phyloP scores from a whole-genome alignment of 2,113 vertebrate species.

The Podilymbus podiceps region DNA sequence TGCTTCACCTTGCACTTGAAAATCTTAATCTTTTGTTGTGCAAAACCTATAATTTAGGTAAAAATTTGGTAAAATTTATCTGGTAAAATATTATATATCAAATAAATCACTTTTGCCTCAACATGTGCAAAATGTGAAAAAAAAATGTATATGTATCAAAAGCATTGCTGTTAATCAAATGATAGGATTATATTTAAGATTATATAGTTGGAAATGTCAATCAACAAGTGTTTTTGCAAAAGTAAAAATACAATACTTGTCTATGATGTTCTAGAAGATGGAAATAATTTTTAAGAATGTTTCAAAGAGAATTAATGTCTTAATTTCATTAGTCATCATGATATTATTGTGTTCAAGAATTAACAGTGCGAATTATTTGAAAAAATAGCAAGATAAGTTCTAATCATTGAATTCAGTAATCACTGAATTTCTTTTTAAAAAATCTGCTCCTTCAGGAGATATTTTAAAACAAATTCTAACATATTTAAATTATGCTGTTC shows the following conservation, averaged over 20 bases:
- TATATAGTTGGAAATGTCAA: conserved; percentile 29
- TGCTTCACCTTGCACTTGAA: background rate
- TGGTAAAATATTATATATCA: background rate
- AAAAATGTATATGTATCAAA: background rate
- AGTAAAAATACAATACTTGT: conserved; percentile 9
- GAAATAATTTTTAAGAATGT: background rate
- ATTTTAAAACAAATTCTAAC: background rate
- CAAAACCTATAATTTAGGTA: background rate
- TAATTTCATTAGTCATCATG: background rate
- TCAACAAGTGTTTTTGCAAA: conserved; percentile 1
- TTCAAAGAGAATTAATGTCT: conserved; percentile 37
- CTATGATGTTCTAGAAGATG: background rate
- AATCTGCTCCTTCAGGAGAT: background rate
- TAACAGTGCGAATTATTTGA: background rate
- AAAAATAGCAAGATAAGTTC: background rate
- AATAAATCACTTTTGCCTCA: conserved; percentile 33
- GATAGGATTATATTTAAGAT: conserved; percentile 38
- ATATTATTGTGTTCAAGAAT: background rate
- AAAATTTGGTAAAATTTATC: background rate
- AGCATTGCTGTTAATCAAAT: conserved; percentile 6
- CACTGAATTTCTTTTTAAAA: background rate
- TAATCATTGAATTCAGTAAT: background rate
- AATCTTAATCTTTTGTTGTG: background rate
- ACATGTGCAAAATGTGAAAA: background rate
- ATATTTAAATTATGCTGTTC: background rate